phyloP scores from a whole-genome alignment of 2,888 invertebrate species.

The Neoascia interrupta region DNA sequence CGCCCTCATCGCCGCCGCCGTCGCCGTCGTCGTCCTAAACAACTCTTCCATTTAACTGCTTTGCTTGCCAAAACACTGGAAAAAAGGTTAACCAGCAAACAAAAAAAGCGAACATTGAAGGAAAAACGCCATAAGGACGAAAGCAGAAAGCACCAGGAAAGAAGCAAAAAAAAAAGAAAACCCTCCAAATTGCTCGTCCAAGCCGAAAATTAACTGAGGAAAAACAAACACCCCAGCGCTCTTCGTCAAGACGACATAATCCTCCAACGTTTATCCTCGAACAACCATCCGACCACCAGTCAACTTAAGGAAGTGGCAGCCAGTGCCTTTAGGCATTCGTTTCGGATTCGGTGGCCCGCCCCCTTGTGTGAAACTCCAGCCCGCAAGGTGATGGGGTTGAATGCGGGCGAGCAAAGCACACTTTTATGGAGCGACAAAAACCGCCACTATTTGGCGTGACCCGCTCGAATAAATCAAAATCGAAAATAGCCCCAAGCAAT shows the following conservation, averaged over 20 bases:
- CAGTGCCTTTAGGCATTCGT: conserved; percentile 55
- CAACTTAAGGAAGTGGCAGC: conserved; percentile 26
- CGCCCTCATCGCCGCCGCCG: background rate
- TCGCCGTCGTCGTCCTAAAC: conserved; percentile 3
- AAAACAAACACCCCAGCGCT: conserved; percentile 44
- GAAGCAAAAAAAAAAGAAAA: conserved; percentile 11
- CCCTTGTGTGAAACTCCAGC: background rate
- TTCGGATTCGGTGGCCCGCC: background rate
- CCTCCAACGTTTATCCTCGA: conserved; percentile 56
- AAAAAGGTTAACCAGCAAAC: conserved; percentile 67
- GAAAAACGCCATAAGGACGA: background rate
- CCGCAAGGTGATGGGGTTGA: background rate
- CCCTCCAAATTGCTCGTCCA: conserved; percentile 54
- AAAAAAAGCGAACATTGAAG: conserved; percentile 15
- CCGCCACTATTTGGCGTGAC: conserved; percentile 47
- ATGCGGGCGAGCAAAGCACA: background rate
- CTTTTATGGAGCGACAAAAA: background rate
- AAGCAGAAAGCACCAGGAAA: background rate
- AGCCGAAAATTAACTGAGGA: conserved; percentile 66
- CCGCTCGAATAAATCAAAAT: conserved; percentile 60
- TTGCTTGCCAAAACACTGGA: conserved; percentile 55
- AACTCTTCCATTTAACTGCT: conserved; percentile 64
- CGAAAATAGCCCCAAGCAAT: conserved; percentile 56
- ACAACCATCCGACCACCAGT: conserved; percentile 31
- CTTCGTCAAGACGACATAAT: conserved; percentile 49